These are phyloP conservation scores for Ametastegia equiseti DNA, from an alignment of 2,888 invertebrate species.

Conservation along the genomic window DNA sequence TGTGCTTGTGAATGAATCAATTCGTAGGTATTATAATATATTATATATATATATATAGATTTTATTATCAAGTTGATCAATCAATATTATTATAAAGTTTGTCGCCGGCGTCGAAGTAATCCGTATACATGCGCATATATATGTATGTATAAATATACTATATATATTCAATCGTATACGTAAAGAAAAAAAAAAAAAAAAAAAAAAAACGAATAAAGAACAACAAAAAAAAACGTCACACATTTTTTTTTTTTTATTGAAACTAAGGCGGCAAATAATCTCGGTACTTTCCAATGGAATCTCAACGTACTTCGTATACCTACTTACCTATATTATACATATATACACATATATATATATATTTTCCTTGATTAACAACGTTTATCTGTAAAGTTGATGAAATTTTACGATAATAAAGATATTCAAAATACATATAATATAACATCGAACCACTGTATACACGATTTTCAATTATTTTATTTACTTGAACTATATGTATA, in stretches of 20 bases:
- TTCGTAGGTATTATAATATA: conserved; percentile 40
- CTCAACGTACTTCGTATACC: conserved; percentile 61
- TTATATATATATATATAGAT: conserved; percentile 48
- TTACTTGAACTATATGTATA: neutral
- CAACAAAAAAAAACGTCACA: too few relatives aligned
- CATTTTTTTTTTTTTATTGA: conserved; percentile 9
- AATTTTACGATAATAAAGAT: conserved; percentile 70
- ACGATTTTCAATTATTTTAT: neutral
- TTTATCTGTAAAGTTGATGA: conserved; percentile 66
- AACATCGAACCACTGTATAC: neutral
- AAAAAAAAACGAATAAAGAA: too few relatives aligned
- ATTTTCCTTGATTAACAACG: conserved; percentile 62
- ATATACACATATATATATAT: conserved; percentile 58
- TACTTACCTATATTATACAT: conserved; percentile 55
- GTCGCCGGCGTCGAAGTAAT: conserved; percentile 43
- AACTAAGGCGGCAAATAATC: conserved; percentile 56
- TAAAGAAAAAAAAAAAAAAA: neutral
- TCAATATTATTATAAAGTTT: conserved; percentile 53
- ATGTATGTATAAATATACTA: neutral
- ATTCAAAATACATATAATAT: conserved; percentile 24
- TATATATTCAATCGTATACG: neutral
- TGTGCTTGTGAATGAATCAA: conserved; percentile 56
- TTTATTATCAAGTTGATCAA: conserved; percentile 51
- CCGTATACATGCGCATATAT: neutral
- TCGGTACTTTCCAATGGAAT: conserved; percentile 65